Conservation (phyloP, 2,797 vertebrate species). For the Buphagus erythrorhynchus region DNA sequence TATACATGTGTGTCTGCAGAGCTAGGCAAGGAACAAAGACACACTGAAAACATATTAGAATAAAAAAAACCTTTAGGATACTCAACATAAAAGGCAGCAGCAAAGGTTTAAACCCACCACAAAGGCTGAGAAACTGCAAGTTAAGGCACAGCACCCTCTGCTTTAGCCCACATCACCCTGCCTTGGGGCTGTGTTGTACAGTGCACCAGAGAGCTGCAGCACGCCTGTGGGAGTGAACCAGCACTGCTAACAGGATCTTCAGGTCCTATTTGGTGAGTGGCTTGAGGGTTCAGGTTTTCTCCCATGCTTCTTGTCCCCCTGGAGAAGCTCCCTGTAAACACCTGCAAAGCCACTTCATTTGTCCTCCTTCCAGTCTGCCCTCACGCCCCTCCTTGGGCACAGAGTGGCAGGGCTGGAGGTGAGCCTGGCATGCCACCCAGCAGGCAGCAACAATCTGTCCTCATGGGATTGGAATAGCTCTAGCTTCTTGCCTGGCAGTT, state of each 20-base stretch:
- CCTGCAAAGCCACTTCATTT: neutral
- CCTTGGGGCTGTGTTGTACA: neutral
- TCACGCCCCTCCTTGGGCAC: fast-evolving
- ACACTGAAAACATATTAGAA: neutral
- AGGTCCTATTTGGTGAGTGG: neutral
- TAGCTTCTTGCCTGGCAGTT: neutral
- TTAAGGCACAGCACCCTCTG: neutral
- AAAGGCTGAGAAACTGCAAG: conserved; percentile 24
- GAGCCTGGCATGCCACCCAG: neutral
- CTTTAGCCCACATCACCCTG: neutral
- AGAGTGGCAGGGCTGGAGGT: neutral
- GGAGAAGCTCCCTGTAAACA: neutral
- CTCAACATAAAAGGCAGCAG: neutral
- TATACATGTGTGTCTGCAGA: neutral
- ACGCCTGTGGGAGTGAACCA: neutral
- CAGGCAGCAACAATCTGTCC: neutral
- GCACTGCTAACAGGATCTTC: neutral
- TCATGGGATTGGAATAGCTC: fast-evolving
- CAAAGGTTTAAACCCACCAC: neutral
- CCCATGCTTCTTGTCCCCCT: neutral
- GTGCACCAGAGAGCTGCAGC: fast-evolving
- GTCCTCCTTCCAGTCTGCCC: neutral
- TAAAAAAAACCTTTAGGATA: neutral
- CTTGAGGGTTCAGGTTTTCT: neutral
- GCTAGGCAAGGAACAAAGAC: neutral